Evolutionary conservation across 2,797 vertebrate genomes (phyloP).

Genomic region (Gorsachius magnificus): DNA sequence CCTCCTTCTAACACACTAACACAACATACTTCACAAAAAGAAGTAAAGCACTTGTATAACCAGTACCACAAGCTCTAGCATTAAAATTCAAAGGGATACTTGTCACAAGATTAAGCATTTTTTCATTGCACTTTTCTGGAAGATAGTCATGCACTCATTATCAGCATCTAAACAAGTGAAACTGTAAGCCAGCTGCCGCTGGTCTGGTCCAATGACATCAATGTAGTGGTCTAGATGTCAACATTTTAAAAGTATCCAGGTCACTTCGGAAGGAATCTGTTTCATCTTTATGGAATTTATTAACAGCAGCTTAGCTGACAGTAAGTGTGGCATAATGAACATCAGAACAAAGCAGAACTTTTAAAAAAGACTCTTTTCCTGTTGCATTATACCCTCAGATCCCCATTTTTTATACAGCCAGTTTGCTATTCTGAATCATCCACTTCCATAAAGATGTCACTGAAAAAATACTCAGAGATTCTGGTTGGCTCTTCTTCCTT

Average conservation of each 20-base stretch:
- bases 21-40: constrained; percentile 61
- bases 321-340: background rate
- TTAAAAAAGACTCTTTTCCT: background rate
- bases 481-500: constrained; percentile 77
- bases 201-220: constrained; percentile 7
- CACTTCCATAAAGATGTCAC: constrained; percentile 93
- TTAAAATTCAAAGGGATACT: constrained; percentile 14
- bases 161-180: background rate
- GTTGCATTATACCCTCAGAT: background rate
- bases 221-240: background rate
- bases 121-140: constrained; percentile 29
- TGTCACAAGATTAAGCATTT: background rate
- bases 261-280: background rate
- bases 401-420: background rate
- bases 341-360: constrained; percentile 2
- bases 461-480: constrained; percentile 89
- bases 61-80: constrained; percentile 4
- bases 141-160: background rate
- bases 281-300: background rate
- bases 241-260: background rate
- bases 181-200: background rate
- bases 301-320: background rate
- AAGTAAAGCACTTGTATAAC: constrained; percentile 55
- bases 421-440: constrained; percentile 77
- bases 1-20: background rate